Conservation (phyloP, 2,113 vertebrate species). For the Centropus unirufus region DNA sequence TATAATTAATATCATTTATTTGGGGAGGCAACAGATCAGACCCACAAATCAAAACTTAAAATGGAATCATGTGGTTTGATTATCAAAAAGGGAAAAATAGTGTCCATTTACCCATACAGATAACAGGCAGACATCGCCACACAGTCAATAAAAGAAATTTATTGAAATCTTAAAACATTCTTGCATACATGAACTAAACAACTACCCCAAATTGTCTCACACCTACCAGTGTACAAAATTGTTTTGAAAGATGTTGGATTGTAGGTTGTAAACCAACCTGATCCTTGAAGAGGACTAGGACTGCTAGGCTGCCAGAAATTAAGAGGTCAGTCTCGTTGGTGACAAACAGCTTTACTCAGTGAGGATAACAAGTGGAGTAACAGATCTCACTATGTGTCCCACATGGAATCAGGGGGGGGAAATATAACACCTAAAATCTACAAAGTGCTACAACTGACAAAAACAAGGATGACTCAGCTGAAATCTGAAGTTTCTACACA, state of each 20-base stretch:
- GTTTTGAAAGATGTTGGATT: background rate
- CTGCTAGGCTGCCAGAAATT: background rate
- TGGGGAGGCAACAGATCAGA: background rate
- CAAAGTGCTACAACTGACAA: background rate
- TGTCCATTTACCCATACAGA: background rate
- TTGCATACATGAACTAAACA: background rate
- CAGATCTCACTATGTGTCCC: background rate
- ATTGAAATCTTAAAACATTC: background rate
- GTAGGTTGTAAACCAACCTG: background rate
- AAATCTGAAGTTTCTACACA: background rate
- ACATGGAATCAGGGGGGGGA: background rate
- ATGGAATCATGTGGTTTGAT: background rate
- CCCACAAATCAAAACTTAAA: background rate
- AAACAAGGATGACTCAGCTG: background rate
- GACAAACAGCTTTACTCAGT: background rate
- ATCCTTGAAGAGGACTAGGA: background rate
- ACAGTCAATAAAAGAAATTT: background rate
- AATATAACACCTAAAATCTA: background rate
- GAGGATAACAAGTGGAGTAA: background rate
- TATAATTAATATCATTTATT: background rate
- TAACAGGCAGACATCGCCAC: background rate
- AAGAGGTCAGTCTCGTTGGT: background rate
- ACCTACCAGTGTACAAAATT: background rate
- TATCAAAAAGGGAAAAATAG: background rate
- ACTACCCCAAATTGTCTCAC: background rate